Evolutionary conservation across 64 coral and sea anemone genomes (phyloP).

Genomic region (Acropora yongei): DNA sequence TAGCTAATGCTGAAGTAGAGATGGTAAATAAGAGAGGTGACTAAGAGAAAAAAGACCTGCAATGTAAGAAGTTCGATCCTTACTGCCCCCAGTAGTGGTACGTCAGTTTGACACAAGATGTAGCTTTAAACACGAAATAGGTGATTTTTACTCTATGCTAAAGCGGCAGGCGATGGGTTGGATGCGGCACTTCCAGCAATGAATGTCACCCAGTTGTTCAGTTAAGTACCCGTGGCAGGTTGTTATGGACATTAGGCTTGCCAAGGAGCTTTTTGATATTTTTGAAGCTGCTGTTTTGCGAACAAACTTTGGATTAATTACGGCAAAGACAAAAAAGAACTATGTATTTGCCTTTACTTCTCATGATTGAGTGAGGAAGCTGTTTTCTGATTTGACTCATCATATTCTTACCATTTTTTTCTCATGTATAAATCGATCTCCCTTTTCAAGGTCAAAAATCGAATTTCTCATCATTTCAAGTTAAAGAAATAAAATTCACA

Average conservation of each 20-base stretch:
- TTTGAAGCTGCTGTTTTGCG: slow-evolving; percentile 11
- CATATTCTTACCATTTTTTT: neutral
- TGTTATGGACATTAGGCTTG: no score
- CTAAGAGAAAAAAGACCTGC: neutral
- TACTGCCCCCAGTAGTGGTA: neutral
- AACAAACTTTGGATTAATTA: slow-evolving; percentile 7
- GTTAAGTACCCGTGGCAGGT: slow-evolving; percentile 5
- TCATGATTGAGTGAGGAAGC: neutral
- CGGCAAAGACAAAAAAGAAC: slow-evolving; percentile 27
- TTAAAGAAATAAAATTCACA: no score
- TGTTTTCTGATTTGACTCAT: slow-evolving; percentile 44
- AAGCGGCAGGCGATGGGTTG: slow-evolving; percentile 15
- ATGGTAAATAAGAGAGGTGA: neutral
- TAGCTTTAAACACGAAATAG: neutral
- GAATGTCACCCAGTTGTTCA: slow-evolving; percentile 24
- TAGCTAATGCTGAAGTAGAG: neutral
- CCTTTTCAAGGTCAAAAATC: no score
- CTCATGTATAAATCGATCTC: no score
- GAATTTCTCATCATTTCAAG: no score
- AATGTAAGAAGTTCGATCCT: neutral
- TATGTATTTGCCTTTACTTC: slow-evolving; percentile 39
- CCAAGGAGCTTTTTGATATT: slow-evolving; percentile 21
- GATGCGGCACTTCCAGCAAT: slow-evolving; percentile 15
- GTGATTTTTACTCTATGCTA: slow-evolving; percentile 32
- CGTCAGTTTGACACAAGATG: neutral